phyloP scores from a whole-genome alignment of 1,140 invertebrate genomes.

The Drosophila subpulchrella region DNA sequence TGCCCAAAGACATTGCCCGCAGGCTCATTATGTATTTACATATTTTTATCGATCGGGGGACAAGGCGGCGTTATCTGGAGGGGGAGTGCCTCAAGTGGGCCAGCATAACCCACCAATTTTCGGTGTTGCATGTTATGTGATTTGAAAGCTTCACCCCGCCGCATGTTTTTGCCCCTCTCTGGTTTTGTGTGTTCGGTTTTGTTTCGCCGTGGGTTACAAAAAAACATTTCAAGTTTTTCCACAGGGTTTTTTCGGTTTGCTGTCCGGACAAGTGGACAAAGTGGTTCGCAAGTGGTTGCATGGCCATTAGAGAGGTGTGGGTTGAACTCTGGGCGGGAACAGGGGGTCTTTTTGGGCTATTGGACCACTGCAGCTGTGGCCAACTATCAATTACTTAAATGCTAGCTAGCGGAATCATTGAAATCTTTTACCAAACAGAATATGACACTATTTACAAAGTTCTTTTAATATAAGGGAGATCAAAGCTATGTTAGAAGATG shows the following conservation, averaged over 20 bases:
- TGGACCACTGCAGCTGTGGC: slow-evolving; percentile 35
- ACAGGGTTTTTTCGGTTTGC: slow-evolving; percentile 31
- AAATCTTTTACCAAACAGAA: not conserved
- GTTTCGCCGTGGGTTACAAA: slow-evolving; percentile 38
- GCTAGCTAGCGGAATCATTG: slow-evolving; percentile 6
- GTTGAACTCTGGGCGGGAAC: slow-evolving; percentile 10
- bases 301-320: slow-evolving; percentile 25
- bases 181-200: slow-evolving; percentile 29
- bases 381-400: slow-evolving; percentile 34
- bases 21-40: slow-evolving; percentile 8
- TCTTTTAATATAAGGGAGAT: too few species aligned
- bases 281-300: slow-evolving; percentile 39
- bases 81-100: slow-evolving; percentile 36
- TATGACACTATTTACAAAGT: not conserved
- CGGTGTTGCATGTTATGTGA: slow-evolving; percentile 41
- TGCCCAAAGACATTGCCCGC: slow-evolving; percentile 25
- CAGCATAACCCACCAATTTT: slow-evolving; percentile 28
- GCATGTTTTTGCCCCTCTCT: slow-evolving; percentile 19
- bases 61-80: slow-evolving; percentile 13
- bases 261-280: slow-evolving; percentile 44
- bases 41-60: slow-evolving; percentile 23
- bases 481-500: too few species aligned
- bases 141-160: slow-evolving; percentile 24
- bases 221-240: slow-evolving; percentile 44
- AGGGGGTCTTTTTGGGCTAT: not conserved